Evolutionary conservation across 30 jellyfish, hydroid and myxozoan species (phyloP), one percentile per base, ranked within the genome.

Genomic region (Cassiopea andromeda): DNA sequence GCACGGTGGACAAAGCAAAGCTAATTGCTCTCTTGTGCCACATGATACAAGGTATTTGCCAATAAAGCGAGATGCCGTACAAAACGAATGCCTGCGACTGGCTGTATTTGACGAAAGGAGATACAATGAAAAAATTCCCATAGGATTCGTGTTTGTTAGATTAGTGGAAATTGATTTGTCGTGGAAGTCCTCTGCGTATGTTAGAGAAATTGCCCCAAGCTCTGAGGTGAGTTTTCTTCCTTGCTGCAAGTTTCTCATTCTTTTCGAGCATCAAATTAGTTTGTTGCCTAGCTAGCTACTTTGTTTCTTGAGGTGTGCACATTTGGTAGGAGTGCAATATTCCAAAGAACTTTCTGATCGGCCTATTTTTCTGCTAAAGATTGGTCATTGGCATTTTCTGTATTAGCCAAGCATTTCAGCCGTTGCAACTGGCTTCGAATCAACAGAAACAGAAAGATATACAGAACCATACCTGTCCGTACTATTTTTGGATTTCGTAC

Each of bases 91-190:
- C 16, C 49, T 92, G 54, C 77, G 83, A 45, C 38, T 92, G 60
- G 79, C 97, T 12, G 87, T 85, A 8, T 81, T 60, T 81, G 97
- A 92, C 67, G 66, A 45, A 5, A 58, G 69, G 12, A 68, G 87
- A 47, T 43, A 58, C 45, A 77, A 85, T 48, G 92, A 67, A 5
- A 50, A 69, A 17, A 75, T 70, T 4, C 93, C 97, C 1, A 81
- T 92, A 60, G 97, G 97, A 38, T 91, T 85, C 76, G 97, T 85
- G 79, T 81, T 92, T 19, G 75, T 78, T 38, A 87, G 83, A 13
- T 67, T 92, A 79, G 61, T 18, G 2, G 95, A 92, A 1, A 27
- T 92, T 69, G 84, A 80, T 14, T 46, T 79, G 58, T 74, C 85
- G 49, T 61, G 91, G 85, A 85, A 80, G 44, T 73, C 95, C 6